phyloP scores from a whole-genome alignment of 2,113 vertebrate species.

The Ailurus styani region DNA sequence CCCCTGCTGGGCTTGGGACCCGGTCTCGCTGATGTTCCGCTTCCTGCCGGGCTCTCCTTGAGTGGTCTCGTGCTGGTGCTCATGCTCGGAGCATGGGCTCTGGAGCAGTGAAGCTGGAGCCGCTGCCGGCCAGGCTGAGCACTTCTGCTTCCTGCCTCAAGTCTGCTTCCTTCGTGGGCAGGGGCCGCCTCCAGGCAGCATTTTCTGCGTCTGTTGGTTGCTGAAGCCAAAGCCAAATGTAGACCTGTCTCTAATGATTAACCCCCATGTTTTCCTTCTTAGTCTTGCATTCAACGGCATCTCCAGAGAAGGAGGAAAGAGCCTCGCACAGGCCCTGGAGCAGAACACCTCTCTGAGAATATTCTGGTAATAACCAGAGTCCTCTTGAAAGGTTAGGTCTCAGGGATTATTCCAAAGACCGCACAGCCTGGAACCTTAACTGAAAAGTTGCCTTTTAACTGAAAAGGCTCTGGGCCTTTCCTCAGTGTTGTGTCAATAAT shows the following conservation, averaged over 20 bases:
- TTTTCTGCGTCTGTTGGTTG: neutral
- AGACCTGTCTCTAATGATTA: neutral
- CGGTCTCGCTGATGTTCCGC: neutral
- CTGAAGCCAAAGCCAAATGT: neutral
- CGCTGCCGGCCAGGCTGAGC: accelerated
- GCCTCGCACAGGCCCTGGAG: slow-evolving; percentile 87
- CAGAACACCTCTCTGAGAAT: slow-evolving; percentile 87
- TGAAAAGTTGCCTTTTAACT: neutral
- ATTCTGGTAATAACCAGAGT: slow-evolving; percentile 87
- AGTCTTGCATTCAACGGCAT: slow-evolving; percentile 93
- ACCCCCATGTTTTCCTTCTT: neutral
- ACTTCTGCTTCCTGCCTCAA: neutral
- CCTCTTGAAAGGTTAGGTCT: neutral
- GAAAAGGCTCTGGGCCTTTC: neutral
- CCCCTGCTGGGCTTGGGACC: neutral
- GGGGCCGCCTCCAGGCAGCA: neutral
- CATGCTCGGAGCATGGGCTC: neutral
- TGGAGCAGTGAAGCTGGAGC: accelerated
- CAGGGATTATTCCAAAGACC: neutral
- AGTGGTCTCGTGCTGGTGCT: neutral
- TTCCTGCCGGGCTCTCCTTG: neutral
- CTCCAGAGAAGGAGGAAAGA: slow-evolving; percentile 87
- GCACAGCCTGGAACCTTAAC: neutral
- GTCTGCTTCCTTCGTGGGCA: neutral
- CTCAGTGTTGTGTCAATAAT: neutral